Evolutionary conservation across 2,888 invertebrate species (phyloP), one percentile per base, ranked within the genome.

Genomic region (Dione juno): DNA sequence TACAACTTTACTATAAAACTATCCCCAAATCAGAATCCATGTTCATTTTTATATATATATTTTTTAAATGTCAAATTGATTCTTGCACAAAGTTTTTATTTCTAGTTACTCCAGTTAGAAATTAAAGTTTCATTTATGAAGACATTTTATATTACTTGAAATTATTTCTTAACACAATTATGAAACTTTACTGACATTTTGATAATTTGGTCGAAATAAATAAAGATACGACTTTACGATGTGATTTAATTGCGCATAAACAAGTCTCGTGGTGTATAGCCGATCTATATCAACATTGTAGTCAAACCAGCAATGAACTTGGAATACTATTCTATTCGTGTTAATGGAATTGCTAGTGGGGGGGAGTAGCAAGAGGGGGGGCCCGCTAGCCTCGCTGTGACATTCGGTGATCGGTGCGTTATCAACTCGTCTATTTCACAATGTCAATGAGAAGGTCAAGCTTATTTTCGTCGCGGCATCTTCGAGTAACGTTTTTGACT

Each of bases 401-500:
- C 92, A 92, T 92, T 92, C 91, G 89, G 85, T 85, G 89, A 87
- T 92, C 90, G 86, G 82, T 81, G 85, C 83, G 89, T 92, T 92
- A 92, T 92, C 92, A 92, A 86, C 86, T 87, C 85, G 88, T 88
- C 89, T 92, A 92, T 93, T 93, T 90, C 92, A 93, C 93, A 93
- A 93, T 93, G 93, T 93, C 93, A 93, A 93, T 92, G 92, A 93
- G 92, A 93, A 93, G 93, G 93, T 91, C 92, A 89, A 87, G 82
- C 84, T 85, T 90, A 90, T 92, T 90, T 91, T 90, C 83, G 89
- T 82, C 74, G 82, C 82, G 82, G 81, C 81, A 82, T 83, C 84
- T 87, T 88, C 84, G 86, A 84, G 85, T 85, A 82, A 82, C 79
- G 74, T 67, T 75, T 73, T 72, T 61, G 52, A 37, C 71, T 76